Conservation (phyloP, 2,888 invertebrate genomes). For the Tiliacea citrago region DNA sequence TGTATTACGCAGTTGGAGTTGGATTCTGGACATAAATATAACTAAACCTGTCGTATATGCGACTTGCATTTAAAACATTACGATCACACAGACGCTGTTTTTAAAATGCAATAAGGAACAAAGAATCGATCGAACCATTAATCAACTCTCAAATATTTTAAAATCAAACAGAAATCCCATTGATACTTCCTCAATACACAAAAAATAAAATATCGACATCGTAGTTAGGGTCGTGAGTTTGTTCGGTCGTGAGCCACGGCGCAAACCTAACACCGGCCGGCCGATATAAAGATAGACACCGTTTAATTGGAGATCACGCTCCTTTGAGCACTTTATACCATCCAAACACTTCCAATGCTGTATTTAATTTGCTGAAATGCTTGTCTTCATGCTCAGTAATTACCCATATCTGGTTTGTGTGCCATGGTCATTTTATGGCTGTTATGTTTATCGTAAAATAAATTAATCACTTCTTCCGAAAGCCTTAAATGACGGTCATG, state of each 20-base stretch:
- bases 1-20: too few relatives aligned
- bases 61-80: too few relatives aligned
- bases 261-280: constrained; percentile 60
- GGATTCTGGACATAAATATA: too few relatives aligned
- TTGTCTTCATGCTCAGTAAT: constrained; percentile 18
- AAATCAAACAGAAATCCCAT: not conserved
- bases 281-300: constrained; percentile 58
- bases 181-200: constrained; percentile 55
- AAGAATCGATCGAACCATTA: constrained; percentile 13
- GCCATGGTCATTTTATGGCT: constrained; percentile 14
- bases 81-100: not conserved
- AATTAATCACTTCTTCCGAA: not conserved
- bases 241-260: constrained; percentile 66
- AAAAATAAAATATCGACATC: constrained; percentile 51
- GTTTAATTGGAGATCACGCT: constrained; percentile 69
- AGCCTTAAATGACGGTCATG: not conserved
- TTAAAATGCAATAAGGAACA: constrained; percentile 15
- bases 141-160: constrained; percentile 9
- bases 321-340: constrained; percentile 60
- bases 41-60: too few relatives aligned
- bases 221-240: constrained; percentile 59
- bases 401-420: constrained; percentile 26
- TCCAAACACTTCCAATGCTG: constrained; percentile 50
- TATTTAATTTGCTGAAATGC: constrained; percentile 54
- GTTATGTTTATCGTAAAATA: not conserved